phyloP scores from a whole-genome alignment of 2,888 invertebrate genomes.

The Catocala fraxini region DNA sequence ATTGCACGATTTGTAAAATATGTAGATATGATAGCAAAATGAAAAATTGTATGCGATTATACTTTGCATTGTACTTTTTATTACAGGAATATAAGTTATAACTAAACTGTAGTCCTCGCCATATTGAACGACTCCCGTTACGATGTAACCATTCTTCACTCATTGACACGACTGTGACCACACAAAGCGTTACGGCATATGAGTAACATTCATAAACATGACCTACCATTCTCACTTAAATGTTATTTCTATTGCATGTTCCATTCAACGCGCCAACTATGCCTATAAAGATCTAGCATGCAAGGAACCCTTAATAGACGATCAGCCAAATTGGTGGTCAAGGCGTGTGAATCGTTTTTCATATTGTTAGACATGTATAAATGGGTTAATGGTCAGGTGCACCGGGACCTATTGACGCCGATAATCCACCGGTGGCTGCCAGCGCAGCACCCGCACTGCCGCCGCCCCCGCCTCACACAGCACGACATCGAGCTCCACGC shows the following conservation, averaged over 20 bases:
- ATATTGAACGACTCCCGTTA: no score
- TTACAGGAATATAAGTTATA: no score
- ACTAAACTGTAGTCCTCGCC: no score
- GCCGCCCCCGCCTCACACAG: slow-evolving; percentile 72
- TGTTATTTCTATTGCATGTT: slow-evolving; percentile 34
- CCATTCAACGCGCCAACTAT: slow-evolving; percentile 23
- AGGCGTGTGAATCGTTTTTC: slow-evolving; percentile 29
- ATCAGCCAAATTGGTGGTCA: slow-evolving; percentile 46
- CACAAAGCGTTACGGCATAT: neutral
- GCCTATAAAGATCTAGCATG: slow-evolving; percentile 30
- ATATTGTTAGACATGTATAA: slow-evolving; percentile 16
- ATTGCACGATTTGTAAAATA: no score
- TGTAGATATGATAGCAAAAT: no score
- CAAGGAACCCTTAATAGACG: slow-evolving; percentile 39
- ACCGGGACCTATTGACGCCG: slow-evolving; percentile 89
- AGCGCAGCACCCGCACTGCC: slow-evolving; percentile 70
- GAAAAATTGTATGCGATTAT: no score
- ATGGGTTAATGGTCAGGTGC: slow-evolving; percentile 65
- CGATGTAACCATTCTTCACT: neutral
- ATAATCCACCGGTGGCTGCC: slow-evolving; percentile 87
- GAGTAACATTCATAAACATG: slow-evolving; percentile 4
- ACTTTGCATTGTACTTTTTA: no score
- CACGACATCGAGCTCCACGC: slow-evolving; percentile 74
- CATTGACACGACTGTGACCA: neutral
- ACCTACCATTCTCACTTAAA: slow-evolving; percentile 22